Evolutionary conservation across 2,113 vertebrate genomes (phyloP).

Genomic region (Myrmecobius fasciatus): DNA sequence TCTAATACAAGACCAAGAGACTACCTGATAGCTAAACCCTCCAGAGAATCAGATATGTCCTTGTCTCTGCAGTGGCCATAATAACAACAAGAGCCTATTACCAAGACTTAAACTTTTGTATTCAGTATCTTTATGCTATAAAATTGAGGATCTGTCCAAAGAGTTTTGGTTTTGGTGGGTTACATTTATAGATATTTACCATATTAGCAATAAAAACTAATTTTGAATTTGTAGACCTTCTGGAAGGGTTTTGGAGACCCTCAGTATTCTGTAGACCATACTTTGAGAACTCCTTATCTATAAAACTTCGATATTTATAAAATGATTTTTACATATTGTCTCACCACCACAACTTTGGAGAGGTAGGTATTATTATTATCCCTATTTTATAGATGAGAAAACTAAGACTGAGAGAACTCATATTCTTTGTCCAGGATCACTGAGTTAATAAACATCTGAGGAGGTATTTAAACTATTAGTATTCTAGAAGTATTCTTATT

Average conservation of each 20-base stretch:
- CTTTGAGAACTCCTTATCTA: neutral
- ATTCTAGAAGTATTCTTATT: neutral
- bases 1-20: neutral
- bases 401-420: neutral
- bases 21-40: neutral
- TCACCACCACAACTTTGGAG: neutral
- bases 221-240: no score
- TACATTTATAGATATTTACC: no score
- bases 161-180: no score
- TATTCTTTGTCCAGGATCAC: neutral
- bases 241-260: no score
- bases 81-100: neutral
- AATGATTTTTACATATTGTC: neutral
- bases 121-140: no score
- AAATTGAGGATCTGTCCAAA: no score
- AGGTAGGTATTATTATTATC: neutral
- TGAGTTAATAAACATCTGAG: neutral
- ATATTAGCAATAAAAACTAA: no score
- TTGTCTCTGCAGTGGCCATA: neutral
- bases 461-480: neutral
- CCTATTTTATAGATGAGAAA: neutral
- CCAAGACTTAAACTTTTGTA: no score
- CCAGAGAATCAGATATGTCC: neutral
- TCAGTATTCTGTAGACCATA: no score
- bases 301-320: neutral